Evolutionary conservation across 1,140 invertebrate species (phyloP).

Genomic region (Heterodera carotae): DNA sequence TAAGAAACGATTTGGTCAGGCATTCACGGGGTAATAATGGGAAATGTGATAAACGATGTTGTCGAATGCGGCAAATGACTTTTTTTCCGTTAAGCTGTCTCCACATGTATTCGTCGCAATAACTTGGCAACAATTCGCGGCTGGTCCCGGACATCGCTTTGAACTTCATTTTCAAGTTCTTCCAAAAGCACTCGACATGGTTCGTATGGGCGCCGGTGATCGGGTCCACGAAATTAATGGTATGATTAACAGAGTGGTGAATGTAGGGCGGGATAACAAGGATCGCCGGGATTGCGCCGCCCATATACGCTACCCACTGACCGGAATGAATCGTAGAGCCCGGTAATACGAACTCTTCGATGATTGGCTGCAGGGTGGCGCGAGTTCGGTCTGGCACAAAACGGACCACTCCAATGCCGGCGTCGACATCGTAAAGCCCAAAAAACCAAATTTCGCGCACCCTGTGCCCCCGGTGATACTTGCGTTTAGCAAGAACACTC

Average conservation of each 20-base stretch:
- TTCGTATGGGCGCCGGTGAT: slow-evolving; percentile 3
- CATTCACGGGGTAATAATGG: no score
- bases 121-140: slow-evolving; percentile 3
- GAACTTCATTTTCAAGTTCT: slow-evolving; percentile 11
- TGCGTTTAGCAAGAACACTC: background rate
- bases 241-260: slow-evolving; percentile 9
- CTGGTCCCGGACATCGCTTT: background rate
- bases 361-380: background rate
- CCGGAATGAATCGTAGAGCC: background rate
- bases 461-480: background rate
- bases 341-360: background rate
- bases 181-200: slow-evolving; percentile 8
- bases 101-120: no score
- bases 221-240: background rate
- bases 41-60: no score
- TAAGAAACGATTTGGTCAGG: no score
- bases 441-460: background rate
- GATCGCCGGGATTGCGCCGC: slow-evolving; percentile 16
- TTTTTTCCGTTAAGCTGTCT: no score
- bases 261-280: slow-evolving; percentile 10
- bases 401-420: background rate
- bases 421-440: slow-evolving; percentile 7
- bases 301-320: slow-evolving; percentile 1
- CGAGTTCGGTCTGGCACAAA: background rate
- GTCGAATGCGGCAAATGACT: no score